Percentiles rank a stretch among this genome's conserved stretches.
phyloP scores from a whole-genome alignment of 2,797 vertebrate genomes.

The Xiphophorus birchmanni region DNA sequence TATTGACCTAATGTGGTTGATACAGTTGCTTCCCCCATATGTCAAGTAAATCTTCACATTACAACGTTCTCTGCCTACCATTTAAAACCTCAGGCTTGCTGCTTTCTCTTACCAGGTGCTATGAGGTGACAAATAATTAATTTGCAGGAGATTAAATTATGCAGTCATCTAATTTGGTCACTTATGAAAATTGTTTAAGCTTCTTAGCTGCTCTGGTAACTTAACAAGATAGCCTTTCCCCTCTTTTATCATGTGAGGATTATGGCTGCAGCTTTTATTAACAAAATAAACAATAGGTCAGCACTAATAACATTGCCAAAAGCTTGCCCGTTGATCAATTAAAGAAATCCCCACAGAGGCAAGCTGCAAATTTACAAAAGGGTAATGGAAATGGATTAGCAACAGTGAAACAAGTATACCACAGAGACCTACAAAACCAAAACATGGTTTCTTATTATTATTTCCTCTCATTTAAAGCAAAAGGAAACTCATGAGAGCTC shows the following conservation, averaged over 20 bases:
- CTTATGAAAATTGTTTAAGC: not conserved
- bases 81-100: slow-evolving; percentile 1
- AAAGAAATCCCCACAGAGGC: slow-evolving; percentile 2
- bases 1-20: slow-evolving; percentile 36
- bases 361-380: slow-evolving; percentile 13
- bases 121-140: slow-evolving; percentile 3
- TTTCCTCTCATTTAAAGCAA: not conserved
- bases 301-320: not conserved
- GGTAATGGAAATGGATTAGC: slow-evolving; percentile 4
- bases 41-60: slow-evolving; percentile 21
- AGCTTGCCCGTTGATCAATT: slow-evolving; percentile 11
- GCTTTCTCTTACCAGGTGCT: not conserved
- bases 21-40: slow-evolving; percentile 9
- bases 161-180: not conserved
- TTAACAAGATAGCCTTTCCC: not conserved
- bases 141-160: slow-evolving; percentile 4
- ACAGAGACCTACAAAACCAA: not conserved
- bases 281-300: slow-evolving; percentile 8
- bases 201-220: not conserved
- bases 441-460: not conserved
- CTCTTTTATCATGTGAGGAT: not conserved
- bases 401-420: slow-evolving; percentile 2
- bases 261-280: slow-evolving; percentile 5
- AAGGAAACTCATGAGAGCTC: not conserved
- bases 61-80: slow-evolving; percentile 4